phyloP scores from a whole-genome alignment of 2,888 invertebrate species.

The Phanerotoma sp. region DNA sequence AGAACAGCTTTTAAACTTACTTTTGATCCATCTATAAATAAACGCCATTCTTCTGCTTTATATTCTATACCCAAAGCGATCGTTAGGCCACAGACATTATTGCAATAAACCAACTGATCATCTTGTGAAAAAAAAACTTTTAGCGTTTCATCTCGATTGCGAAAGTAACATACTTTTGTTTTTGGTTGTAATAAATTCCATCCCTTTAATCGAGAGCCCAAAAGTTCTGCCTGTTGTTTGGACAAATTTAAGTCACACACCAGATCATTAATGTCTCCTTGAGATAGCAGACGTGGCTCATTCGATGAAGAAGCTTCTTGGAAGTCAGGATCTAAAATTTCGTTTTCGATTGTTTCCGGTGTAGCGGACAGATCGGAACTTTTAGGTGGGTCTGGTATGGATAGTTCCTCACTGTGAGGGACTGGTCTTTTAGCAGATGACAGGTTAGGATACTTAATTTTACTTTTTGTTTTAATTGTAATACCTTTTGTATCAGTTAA shows the following conservation, averaged over 20 bases:
- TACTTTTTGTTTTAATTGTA: no score
- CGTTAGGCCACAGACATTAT: not conserved
- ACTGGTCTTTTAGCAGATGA: no score
- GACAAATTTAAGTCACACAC: not conserved
- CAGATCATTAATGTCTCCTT: not conserved
- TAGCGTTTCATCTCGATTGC: not conserved
- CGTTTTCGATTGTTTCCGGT: no score
- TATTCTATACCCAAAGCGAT: not conserved
- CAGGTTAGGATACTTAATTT: no score
- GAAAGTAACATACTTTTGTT: not conserved
- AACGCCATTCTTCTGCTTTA: no score
- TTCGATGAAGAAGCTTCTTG: not conserved
- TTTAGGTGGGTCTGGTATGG: no score
- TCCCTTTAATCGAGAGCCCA: not conserved
- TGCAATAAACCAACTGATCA: not conserved
- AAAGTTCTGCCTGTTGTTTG: not conserved
- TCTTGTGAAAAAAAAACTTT: not conserved
- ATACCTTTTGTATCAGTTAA: no score
- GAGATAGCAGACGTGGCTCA: not conserved
- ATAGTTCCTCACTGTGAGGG: no score
- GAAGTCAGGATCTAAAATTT: no score
- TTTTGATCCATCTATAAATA: conserved; percentile 42
- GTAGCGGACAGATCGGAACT: no score
- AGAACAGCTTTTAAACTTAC: conserved; percentile 39
- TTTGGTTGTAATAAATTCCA: not conserved